These are phyloP conservation scores for Cerastoderma edule DNA, from an alignment of 2,888 invertebrate genomes.

Conservation along the genomic window DNA sequence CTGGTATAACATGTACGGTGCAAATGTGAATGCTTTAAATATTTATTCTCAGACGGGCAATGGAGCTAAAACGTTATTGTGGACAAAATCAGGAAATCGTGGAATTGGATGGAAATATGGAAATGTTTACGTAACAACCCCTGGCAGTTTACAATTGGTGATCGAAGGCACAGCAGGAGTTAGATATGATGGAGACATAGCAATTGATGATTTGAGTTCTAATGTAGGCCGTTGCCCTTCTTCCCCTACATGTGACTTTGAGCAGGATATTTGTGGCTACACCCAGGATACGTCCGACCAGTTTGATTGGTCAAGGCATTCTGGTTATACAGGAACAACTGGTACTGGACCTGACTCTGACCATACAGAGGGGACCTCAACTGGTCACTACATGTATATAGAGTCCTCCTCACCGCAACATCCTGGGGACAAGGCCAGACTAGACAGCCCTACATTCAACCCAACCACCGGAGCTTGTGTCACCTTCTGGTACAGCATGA, in stretches of 20 bases:
- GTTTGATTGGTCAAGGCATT: constrained; percentile 73
- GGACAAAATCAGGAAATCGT: constrained; percentile 74
- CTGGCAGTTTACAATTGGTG: constrained; percentile 64
- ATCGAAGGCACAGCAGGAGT: constrained; percentile 75
- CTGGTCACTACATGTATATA: constrained; percentile 78
- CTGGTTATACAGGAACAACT: constrained; percentile 65
- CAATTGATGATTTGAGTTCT: constrained; percentile 73
- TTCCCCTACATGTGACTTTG: constrained; percentile 73
- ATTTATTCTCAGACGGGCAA: constrained; percentile 64
- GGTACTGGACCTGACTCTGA: constrained; percentile 77
- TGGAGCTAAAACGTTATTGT: constrained; percentile 47
- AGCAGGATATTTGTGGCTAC: constrained; percentile 75
- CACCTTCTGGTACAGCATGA: constrained; percentile 81
- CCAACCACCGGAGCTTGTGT: constrained; percentile 73
- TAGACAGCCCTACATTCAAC: constrained; percentile 69
- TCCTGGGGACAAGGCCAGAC: constrained; percentile 72
- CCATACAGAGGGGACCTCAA: constrained; percentile 77
- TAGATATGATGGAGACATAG: constrained; percentile 70
- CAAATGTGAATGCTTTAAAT: constrained; percentile 75
- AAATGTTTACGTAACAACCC: constrained; percentile 66
- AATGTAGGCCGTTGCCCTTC: constrained; percentile 69
- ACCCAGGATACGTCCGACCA: constrained; percentile 71
- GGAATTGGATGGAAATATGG: constrained; percentile 78
- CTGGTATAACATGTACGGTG: constrained; percentile 83
- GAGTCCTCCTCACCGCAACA: constrained; percentile 72